These are phyloP conservation scores for Mesorhabditis spiculigera DNA, from an alignment of 2,888 invertebrate species.

Conservation along the genomic window DNA sequence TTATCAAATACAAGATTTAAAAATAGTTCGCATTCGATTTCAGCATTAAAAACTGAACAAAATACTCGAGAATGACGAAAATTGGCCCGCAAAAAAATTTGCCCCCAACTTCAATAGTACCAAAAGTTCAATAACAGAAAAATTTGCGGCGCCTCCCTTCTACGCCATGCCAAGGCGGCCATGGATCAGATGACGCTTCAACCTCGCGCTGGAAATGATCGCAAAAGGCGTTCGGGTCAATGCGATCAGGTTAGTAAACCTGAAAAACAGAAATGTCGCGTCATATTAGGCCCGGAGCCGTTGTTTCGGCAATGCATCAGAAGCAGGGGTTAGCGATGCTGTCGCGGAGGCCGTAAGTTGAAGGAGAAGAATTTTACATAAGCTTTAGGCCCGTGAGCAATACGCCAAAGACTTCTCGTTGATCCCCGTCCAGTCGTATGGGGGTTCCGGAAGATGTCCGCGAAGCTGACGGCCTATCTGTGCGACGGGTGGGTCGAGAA, in stretches of 20 bases:
- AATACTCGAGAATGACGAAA: too few species aligned
- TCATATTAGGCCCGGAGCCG: background rate
- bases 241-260: background rate
- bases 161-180: background rate
- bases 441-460: background rate
- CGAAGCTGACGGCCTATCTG: background rate
- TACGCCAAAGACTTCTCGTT: background rate
- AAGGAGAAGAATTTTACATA: background rate
- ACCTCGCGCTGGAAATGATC: slow-evolving; percentile 4
- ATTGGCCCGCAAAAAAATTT: too few species aligned
- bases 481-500: background rate
- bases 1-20: too few species aligned
- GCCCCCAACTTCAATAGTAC: too few species aligned
- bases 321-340: background rate
- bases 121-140: too few species aligned
- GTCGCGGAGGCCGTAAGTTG: too few species aligned
- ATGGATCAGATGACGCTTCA: background rate
- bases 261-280: too few species aligned
- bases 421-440: background rate
- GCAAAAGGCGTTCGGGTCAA: background rate
- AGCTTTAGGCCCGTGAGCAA: background rate
- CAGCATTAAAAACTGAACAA: too few species aligned
- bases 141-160: background rate
- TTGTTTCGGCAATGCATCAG: background rate
- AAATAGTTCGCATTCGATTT: too few species aligned